Conservation (phyloP, 2,888 invertebrate species). For the Microdon myrmicae region DNA sequence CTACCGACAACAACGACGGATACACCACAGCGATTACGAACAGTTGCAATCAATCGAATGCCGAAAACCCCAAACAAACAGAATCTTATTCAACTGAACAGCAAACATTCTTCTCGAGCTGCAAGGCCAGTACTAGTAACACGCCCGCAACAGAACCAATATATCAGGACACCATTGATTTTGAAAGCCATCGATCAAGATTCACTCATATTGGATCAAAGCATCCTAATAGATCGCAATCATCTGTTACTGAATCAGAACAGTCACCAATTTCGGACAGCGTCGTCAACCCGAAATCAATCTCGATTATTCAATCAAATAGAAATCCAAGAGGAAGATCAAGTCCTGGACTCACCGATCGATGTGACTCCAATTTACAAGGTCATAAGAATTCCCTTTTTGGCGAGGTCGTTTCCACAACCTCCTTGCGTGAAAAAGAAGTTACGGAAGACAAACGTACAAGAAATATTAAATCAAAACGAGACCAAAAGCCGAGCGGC, state of each 20-base stretch:
- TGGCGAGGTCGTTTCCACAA: slow-evolving; percentile 34
- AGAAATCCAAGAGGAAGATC: slow-evolving; percentile 16
- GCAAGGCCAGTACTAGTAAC: slow-evolving; percentile 33
- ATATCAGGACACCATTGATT: slow-evolving; percentile 21
- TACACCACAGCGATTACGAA: slow-evolving; percentile 15
- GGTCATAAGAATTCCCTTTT: slow-evolving; percentile 48
- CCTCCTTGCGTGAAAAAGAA: slow-evolving; percentile 19
- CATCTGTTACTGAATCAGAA: slow-evolving; percentile 9
- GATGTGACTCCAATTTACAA: slow-evolving; percentile 23
- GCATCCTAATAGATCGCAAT: slow-evolving; percentile 2
- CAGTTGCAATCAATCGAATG: slow-evolving; percentile 7
- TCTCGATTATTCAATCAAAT: too few relatives aligned
- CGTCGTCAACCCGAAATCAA: slow-evolving; percentile 4
- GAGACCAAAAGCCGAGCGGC: slow-evolving; percentile 27
- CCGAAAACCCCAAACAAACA: slow-evolving; percentile 10
- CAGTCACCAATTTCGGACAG: slow-evolving; percentile 19
- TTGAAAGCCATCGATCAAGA: too few relatives aligned
- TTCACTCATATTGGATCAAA: slow-evolving; percentile 28
- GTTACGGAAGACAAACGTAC: slow-evolving; percentile 23
- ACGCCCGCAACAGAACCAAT: slow-evolving; percentile 3
- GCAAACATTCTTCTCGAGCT: too few relatives aligned
- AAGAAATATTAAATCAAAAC: slow-evolving; percentile 27
- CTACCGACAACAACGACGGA: slow-evolving; percentile 19
- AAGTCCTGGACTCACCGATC: slow-evolving; percentile 17
- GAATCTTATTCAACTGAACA: slow-evolving; percentile 35